Evolutionary conservation across 2,113 vertebrate species (phyloP).

Genomic region (Hiodon tergisus): DNA sequence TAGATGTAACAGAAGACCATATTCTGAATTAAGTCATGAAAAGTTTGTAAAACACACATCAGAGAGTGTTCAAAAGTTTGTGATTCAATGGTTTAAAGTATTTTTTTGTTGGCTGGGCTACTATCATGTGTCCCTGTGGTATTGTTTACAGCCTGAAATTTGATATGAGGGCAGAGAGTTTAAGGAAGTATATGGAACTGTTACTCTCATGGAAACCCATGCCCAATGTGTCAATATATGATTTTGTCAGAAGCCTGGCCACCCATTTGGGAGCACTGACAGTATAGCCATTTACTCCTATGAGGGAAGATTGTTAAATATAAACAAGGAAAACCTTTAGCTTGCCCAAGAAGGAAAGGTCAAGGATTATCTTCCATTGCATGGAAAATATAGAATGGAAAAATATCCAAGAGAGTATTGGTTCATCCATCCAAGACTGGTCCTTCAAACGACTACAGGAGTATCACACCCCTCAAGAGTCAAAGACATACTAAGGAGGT

Average conservation of each 20-base stretch:
- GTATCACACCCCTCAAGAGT: too few species aligned
- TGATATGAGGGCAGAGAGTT: constrained; percentile 9
- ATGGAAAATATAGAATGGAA: neutral
- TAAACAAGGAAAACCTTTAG: neutral
- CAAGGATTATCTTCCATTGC: neutral
- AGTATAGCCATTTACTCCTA: neutral
- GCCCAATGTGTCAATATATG: constrained; percentile 14
- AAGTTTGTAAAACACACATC: too few species aligned
- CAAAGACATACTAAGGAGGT: neutral
- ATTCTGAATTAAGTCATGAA: too few species aligned
- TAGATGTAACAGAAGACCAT: too few species aligned
- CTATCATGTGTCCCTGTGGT: constrained; percentile 1
- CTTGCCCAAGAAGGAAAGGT: neutral
- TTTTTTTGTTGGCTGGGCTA: constrained; percentile 8
- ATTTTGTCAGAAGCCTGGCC: constrained; percentile 3
- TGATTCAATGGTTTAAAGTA: too few species aligned
- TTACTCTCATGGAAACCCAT: constrained; percentile 12
- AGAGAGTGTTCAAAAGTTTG: too few species aligned
- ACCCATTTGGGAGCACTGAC: neutral
- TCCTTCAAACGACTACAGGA: too few species aligned
- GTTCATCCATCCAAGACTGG: too few species aligned
- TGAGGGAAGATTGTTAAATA: neutral
- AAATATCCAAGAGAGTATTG: too few species aligned
- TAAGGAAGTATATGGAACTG: neutral
- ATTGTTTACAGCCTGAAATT: constrained; percentile 15